These are phyloP conservation scores for Oreochromis grahami DNA, from an alignment of 2,797 vertebrate genomes.

Conservation along the genomic window DNA sequence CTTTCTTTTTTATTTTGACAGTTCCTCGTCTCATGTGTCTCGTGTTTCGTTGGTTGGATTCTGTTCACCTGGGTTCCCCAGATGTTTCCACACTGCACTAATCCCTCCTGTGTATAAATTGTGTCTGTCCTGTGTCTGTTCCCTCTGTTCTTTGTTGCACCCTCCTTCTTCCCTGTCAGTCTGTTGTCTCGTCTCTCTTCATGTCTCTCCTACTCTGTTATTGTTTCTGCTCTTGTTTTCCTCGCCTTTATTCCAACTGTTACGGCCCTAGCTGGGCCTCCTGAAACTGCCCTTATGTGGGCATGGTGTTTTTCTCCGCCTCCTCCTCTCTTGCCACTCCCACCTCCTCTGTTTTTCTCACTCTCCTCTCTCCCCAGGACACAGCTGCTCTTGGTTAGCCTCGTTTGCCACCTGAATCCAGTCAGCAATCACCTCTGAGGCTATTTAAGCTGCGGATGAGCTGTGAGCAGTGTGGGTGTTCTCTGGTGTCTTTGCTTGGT, in stretches of 20 bases:
- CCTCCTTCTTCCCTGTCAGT: not conserved
- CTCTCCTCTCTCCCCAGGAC: no score
- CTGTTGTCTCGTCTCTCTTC: not conserved
- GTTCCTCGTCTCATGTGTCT: not conserved
- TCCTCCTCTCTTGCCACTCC: no score
- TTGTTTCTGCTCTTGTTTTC: not conserved
- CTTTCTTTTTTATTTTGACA: not conserved
- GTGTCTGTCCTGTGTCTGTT: not conserved
- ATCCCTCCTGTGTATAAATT: not conserved
- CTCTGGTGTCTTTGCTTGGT: no score
- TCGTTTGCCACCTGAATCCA: no score
- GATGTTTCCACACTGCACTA: not conserved
- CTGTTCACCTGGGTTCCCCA: not conserved
- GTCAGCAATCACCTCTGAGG: no score
- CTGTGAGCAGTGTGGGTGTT: no score
- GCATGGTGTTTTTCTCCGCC: no score
- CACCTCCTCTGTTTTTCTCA: no score
- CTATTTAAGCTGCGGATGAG: no score
- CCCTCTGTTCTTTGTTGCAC: not conserved
- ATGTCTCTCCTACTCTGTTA: not conserved
- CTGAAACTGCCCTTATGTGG: no score
- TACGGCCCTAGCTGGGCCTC: no score
- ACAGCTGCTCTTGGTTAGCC: no score
- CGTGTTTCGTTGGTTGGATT: not conserved
- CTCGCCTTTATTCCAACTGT: not conserved